These are phyloP conservation scores for Araneus ventricosus DNA, from an alignment of 1,140 invertebrate genomes.

Conservation along the genomic window DNA sequence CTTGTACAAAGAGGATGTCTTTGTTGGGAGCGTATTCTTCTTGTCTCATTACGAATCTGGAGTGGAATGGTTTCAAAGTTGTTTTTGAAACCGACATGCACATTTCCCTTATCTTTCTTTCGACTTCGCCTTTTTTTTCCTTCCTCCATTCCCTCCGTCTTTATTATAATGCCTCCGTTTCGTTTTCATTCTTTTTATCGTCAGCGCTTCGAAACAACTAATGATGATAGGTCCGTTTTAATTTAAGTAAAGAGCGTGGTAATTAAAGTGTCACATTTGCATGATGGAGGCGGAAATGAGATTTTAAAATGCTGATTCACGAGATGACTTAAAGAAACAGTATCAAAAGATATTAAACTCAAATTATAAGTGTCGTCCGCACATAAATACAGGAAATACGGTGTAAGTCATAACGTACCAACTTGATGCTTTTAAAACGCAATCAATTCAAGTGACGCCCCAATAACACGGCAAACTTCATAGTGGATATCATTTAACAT, in stretches of 20 bases:
- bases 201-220: neutral
- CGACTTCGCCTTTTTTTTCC: neutral
- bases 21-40: neutral
- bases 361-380: too few relatives aligned
- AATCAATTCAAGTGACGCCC: too few relatives aligned
- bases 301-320: too few relatives aligned
- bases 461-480: too few relatives aligned
- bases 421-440: too few relatives aligned
- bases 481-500: too few relatives aligned
- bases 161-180: neutral
- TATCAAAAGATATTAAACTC: too few relatives aligned
- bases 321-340: too few relatives aligned
- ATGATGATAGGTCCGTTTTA: neutral
- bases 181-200: neutral
- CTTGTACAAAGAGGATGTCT: conserved; percentile 16
- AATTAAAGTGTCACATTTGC: neutral
- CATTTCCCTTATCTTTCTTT: neutral
- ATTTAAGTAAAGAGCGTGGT: neutral
- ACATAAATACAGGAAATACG: too few relatives aligned
- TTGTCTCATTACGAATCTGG: neutral
- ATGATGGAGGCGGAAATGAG: neutral
- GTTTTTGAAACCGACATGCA: neutral
- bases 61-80: neutral
- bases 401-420: too few relatives aligned
- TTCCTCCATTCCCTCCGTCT: too few relatives aligned